A percentile compares a stretch with the other conserved stretches of the same genome.
These are phyloP conservation scores for Rhamphomyia laevipes DNA, from an alignment of 2,888 invertebrate genomes.

Conservation along the genomic window DNA sequence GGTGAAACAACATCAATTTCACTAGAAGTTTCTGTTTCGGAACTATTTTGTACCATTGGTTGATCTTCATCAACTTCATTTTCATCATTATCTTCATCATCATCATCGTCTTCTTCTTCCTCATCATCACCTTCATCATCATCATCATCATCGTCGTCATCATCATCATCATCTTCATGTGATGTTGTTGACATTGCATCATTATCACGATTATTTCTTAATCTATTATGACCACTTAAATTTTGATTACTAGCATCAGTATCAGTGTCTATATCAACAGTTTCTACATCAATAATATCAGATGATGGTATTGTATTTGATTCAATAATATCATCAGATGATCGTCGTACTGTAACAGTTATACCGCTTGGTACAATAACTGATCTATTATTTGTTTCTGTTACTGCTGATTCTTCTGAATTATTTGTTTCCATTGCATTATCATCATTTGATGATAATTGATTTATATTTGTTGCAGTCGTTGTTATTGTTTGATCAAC, in stretches of 20 bases:
- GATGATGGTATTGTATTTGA: conserved; percentile 1
- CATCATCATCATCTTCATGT: conserved; percentile 15
- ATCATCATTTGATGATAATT: not conserved
- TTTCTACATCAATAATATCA: not conserved
- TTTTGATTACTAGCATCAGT: conserved; percentile 11
- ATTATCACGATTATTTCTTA: not conserved
- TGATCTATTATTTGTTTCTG: not conserved
- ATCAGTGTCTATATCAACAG: conserved; percentile 22
- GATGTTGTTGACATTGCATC: conserved; percentile 10
- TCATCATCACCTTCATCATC: conserved; percentile 14
- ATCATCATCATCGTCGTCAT: conserved; percentile 13
- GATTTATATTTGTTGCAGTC: not conserved
- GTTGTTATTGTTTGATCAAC: not conserved
- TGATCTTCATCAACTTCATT: conserved; percentile 15
- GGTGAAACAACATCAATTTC: not conserved
- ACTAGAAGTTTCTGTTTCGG: not conserved
- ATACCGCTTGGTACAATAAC: too few species aligned
- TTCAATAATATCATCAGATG: not conserved
- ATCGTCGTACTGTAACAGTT: not conserved
- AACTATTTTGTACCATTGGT: conserved; percentile 11
- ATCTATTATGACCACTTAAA: conserved; percentile 4
- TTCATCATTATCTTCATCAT: conserved; percentile 14
- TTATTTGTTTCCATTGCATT: not conserved
- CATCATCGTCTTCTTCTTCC: conserved; percentile 13
- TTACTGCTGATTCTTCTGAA: not conserved